Conservation (phyloP, 2,888 invertebrate genomes). For the Epistrophe grossulariae region DNA sequence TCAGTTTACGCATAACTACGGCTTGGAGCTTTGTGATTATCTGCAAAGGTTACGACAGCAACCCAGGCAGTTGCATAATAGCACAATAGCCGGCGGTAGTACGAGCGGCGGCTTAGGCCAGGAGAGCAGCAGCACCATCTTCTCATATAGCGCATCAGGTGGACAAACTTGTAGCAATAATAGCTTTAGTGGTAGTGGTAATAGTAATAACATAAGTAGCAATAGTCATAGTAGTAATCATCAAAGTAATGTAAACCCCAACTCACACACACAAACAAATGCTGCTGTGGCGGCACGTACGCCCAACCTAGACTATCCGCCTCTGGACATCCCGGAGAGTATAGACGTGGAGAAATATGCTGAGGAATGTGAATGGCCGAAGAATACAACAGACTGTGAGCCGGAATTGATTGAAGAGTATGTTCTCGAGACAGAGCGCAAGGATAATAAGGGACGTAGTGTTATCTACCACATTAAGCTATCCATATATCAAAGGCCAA, state of each 20-base stretch:
- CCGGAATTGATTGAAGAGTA: conserved; percentile 94
- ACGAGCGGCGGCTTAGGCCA: conserved; percentile 37
- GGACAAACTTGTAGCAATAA: conserved; percentile 74
- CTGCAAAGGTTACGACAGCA: conserved; percentile 81
- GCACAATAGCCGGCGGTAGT: conserved; percentile 80
- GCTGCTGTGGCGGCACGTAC: conserved; percentile 82
- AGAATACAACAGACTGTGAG: conserved; percentile 86
- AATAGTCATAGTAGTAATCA: conserved; percentile 75
- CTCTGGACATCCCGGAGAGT: conserved; percentile 85
- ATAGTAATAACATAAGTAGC: conserved; percentile 69
- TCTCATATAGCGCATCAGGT: conserved; percentile 56
- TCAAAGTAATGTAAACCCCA: conserved; percentile 65
- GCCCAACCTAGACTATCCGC: conserved; percentile 87
- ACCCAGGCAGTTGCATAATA: conserved; percentile 77
- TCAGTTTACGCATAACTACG: conserved; percentile 91
- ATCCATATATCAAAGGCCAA: conserved; percentile 93
- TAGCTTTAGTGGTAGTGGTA: conserved; percentile 73
- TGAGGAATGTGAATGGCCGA: conserved; percentile 83
- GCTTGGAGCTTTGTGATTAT: conserved; percentile 87
- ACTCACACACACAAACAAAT: conserved; percentile 37
- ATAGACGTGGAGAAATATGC: conserved; percentile 83
- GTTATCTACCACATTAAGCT: conserved; percentile 92
- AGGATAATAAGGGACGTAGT: conserved; percentile 86
- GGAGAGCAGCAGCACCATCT: conserved; percentile 42
- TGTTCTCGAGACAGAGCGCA: conserved; percentile 92